Evolutionary conservation across 2,113 vertebrate genomes (phyloP), one percentile per base, ranked within the genome.

Genomic region (Ptilonorhynchus violaceus): DNA sequence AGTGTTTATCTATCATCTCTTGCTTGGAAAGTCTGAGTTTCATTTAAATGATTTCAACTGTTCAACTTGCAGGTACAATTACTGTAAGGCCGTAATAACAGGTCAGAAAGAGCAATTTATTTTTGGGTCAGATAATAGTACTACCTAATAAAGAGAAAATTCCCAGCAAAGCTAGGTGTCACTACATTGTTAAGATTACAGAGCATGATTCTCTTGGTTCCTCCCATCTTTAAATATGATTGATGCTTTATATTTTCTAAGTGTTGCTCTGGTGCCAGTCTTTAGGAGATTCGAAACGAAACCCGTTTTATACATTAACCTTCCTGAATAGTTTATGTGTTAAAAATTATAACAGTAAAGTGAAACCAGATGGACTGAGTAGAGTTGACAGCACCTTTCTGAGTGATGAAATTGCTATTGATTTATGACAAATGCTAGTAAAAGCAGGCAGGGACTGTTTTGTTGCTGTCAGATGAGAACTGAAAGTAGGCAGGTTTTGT

Each of bases 371-470:
- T 97, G 97, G 90, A 96, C 97, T 96, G 92, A 98, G 94, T 88
- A 93, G 94, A 98, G 96, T 96, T 96, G 97, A 98, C 97, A 98
- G 97, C 97, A 97, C 96, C 92, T 98, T 98, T 97, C 96, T 95
- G 80, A 97, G 86, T 98, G 98, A 98, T 98, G 98, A 99, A 98
- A 99, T 98, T 98, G 98, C 97, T 98, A 98, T 98, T 99, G 99
- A 99, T 99, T 99, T 99, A 99, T 99, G 98, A 98, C 98, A 98
- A 98, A 98, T 98, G 98, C 98, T 98, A 97, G 97, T 96, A 95
- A 97, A 98, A 98, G 98, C 96, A 96, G 85, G 97, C 96, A 97
- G 97, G 93, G 96, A 97, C 98, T 98, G 98, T 98, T 98, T 98
- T 98, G 98, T 99, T 98, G 98, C 98, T 98, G 98, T 99, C 98